phyloP scores from a whole-genome alignment of 2,797 vertebrate species.

The Etheostoma nigrum region DNA sequence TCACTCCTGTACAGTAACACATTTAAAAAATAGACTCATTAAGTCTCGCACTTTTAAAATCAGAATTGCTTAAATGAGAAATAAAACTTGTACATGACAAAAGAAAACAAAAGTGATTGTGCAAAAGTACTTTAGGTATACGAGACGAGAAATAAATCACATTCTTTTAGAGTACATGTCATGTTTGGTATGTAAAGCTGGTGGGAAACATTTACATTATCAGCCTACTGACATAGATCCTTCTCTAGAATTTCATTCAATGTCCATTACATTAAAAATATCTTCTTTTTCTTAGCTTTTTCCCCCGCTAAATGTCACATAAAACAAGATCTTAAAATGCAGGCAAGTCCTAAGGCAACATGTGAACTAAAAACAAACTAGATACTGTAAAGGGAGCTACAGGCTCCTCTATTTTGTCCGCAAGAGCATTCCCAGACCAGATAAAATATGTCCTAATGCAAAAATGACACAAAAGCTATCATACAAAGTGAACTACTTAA shows the following conservation, averaged over 20 bases:
- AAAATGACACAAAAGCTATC: constrained; percentile 59
- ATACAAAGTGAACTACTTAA: constrained; percentile 68
- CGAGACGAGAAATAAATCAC: constrained; percentile 26
- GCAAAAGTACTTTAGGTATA: constrained; percentile 70
- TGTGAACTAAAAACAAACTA: constrained; percentile 85
- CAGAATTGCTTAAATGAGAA: constrained; percentile 50
- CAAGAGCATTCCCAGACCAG: constrained; percentile 56
- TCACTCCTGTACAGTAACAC: constrained; percentile 50
- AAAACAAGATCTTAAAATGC: constrained; percentile 83
- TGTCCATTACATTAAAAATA: constrained; percentile 59
- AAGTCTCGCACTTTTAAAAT: constrained; percentile 62
- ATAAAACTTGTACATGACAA: constrained; percentile 54
- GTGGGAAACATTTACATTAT: constrained; percentile 51
- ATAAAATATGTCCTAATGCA: constrained; percentile 58
- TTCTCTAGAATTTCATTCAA: constrained; percentile 54
- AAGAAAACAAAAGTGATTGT: constrained; percentile 71
- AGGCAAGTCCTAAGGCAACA: constrained; percentile 87
- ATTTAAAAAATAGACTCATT: constrained; percentile 57
- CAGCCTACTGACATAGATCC: constrained; percentile 57
- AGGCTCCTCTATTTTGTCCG: constrained; percentile 44
- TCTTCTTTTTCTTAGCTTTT: constrained; percentile 23
- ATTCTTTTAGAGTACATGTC: constrained; percentile 48
- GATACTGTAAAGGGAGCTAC: constrained; percentile 53
- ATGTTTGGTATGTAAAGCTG: constrained; percentile 52
- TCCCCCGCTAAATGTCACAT: constrained; percentile 64